Evolutionary conservation across 2,113 vertebrate species (phyloP).

Genomic region (Trogon surrucura): DNA sequence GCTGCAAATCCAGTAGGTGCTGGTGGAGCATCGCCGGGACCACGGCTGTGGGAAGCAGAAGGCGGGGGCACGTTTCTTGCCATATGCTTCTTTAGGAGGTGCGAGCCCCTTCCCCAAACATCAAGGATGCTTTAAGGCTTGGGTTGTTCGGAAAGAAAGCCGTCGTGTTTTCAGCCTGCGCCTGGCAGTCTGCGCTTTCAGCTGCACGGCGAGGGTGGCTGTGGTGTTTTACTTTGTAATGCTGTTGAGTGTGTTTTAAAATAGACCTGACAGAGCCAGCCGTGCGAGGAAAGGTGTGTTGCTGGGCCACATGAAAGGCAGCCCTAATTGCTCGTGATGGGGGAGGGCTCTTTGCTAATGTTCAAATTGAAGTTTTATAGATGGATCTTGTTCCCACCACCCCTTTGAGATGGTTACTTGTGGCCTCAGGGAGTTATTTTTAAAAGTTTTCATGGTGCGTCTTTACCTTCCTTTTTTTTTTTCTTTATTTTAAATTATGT

Average conservation of each 20-base stretch:
- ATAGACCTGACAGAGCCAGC: neutral
- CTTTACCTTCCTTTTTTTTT: neutral
- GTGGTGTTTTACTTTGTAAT: neutral
- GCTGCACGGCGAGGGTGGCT: neutral
- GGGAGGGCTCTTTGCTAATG: neutral
- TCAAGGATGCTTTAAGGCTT: neutral
- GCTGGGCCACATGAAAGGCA: slow-evolving; percentile 40
- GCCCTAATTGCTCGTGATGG: neutral
- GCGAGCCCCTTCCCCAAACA: rapidly evolving
- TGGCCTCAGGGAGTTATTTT: slow-evolving; percentile 23
- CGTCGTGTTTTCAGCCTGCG: neutral
- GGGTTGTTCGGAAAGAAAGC: neutral
- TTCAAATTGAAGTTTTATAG: slow-evolving; percentile 20
- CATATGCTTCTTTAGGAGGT: rapidly evolving
- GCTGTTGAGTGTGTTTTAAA: slow-evolving; percentile 2
- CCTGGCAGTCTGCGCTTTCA: neutral
- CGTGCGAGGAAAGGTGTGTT: slow-evolving; percentile 8
- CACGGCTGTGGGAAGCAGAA: rapidly evolving
- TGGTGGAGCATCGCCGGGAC: neutral
- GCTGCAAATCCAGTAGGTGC: neutral
- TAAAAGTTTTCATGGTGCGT: neutral
- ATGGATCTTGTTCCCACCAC: slow-evolving; percentile 26
- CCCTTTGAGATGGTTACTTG: slow-evolving; percentile 51
- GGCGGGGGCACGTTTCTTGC: neutral
- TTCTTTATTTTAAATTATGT: neutral